Base-by-base conservation (phyloP, 2,888 invertebrate species). In the Cephus pygmeus region DNA sequence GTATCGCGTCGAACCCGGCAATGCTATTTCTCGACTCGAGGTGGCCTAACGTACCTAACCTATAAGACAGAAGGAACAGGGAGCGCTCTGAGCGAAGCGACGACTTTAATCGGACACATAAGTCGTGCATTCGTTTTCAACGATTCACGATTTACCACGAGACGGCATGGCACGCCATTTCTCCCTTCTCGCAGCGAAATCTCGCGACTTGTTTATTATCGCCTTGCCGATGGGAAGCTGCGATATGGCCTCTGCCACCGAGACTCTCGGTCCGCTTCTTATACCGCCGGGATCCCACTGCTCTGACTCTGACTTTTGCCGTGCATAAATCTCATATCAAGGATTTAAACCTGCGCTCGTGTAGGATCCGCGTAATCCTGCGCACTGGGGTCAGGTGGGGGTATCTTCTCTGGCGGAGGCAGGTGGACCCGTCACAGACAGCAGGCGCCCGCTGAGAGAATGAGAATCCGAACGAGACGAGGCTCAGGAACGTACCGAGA, bases 121-220 rank as follows among this genome's bases (percentile, higher is more conserved):
- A 40, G 40, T 40, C 40, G 40, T 40, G 40, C 40, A 40, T 40
- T 40, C 40, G 40, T 40, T 40, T 40, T 40, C 40, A 40, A 40
- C 40, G 40, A 40, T 40, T 40, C 40, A 40, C 40, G 40, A 40
- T 40, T 40, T 40, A 40, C 40, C 40, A 40, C 40, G 15, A 40
- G 40, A 40, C 40, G 40, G 15, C 40, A 15, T 40, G 30, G 69
- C 69, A 31, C 69, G 69, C 69, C 31, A 30, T 33, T 69, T 69
- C 69, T 33, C 33, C 69, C 69, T 69, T 69, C 69, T 33, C 33
- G 33, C 69, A 30, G 69, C 69, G 69, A 69, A 69, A 69, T 69
- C 69, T 69, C 69, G 69, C 69, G 33, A 31, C 69, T 69, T 69
- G 69, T 69, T 69, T 69, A 69, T 69, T 69, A 69, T 69, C 69